phyloP scores from a whole-genome alignment of 2,113 vertebrate genomes.

The Rhinolophus sinicus region DNA sequence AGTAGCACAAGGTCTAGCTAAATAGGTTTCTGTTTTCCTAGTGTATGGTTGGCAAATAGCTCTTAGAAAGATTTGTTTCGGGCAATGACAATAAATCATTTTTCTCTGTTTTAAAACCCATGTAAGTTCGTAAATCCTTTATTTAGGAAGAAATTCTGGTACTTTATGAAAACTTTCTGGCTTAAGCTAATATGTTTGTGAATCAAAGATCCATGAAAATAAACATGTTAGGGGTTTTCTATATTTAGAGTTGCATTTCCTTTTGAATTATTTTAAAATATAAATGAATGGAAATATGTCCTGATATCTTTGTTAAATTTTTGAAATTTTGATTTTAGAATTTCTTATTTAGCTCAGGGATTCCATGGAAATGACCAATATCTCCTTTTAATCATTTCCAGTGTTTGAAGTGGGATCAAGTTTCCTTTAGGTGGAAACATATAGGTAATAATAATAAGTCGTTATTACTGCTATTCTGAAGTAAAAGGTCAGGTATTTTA shows the following conservation, averaged over 20 bases:
- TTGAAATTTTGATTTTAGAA: not conserved
- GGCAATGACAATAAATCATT: not conserved
- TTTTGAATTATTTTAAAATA: not conserved
- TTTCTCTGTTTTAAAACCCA: not conserved
- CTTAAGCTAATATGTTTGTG: not conserved
- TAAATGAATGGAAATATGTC: not conserved
- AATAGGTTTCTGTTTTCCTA: not conserved
- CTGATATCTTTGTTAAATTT: not conserved
- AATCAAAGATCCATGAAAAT: slow-evolving; percentile 32
- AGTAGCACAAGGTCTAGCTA: not conserved
- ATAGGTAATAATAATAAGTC: not conserved
- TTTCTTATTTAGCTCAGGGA: not conserved
- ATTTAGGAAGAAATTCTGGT: not conserved
- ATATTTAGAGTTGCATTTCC: not conserved
- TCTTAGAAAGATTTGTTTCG: not conserved
- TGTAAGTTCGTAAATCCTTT: not conserved
- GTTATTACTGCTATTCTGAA: not conserved
- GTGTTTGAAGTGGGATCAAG: not conserved
- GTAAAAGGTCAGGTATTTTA: not conserved
- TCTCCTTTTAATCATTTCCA: not conserved
- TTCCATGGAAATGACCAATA: not conserved
- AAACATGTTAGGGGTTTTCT: not conserved
- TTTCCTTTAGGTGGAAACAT: not conserved
- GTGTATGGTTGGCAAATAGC: not conserved
- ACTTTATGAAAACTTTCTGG: not conserved